These are phyloP conservation scores for Percopsis transmontana DNA, from an alignment of 2,113 vertebrate genomes.

Conservation along the genomic window DNA sequence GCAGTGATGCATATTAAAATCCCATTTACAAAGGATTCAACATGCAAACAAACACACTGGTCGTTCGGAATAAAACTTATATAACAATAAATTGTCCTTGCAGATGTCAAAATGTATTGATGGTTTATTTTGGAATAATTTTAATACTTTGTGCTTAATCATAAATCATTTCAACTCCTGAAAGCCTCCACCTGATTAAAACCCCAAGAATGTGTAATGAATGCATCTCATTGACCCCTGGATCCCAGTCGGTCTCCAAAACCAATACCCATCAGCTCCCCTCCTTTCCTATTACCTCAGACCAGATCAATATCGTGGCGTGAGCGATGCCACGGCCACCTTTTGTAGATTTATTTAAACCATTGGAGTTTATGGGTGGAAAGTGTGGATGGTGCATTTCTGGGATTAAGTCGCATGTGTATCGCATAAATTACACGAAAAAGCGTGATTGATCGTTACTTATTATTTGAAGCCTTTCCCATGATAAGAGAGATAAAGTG, in stretches of 20 bases:
- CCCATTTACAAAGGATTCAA: too few relatives aligned
- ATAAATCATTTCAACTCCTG: background rate
- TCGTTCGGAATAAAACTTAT: too few relatives aligned
- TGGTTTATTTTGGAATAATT: background rate
- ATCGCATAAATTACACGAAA: background rate
- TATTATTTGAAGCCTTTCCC: background rate
- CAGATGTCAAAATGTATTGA: too few relatives aligned
- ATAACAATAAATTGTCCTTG: too few relatives aligned
- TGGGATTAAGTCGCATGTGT: constrained; percentile 9
- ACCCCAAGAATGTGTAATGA: constrained; percentile 21
- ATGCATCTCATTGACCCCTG: constrained; percentile 51
- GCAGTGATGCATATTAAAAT: background rate
- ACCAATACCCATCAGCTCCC: constrained; percentile 44
- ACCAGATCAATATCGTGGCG: constrained; percentile 45
- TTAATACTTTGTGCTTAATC: background rate
- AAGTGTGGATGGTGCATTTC: constrained; percentile 27
- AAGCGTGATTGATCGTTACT: too few relatives aligned
- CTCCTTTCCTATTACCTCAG: constrained; percentile 13
- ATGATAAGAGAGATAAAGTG: background rate
- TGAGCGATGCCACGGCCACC: constrained; percentile 15
- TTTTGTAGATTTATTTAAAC: constrained; percentile 33
- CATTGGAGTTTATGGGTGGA: constrained; percentile 20
- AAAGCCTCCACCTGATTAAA: constrained; percentile 39
- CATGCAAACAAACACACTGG: too few relatives aligned
- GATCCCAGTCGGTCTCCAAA: constrained; percentile 28